Evolutionary conservation across 23 tunicate species (phyloP).

Genomic region (Diplosoma virens): DNA sequence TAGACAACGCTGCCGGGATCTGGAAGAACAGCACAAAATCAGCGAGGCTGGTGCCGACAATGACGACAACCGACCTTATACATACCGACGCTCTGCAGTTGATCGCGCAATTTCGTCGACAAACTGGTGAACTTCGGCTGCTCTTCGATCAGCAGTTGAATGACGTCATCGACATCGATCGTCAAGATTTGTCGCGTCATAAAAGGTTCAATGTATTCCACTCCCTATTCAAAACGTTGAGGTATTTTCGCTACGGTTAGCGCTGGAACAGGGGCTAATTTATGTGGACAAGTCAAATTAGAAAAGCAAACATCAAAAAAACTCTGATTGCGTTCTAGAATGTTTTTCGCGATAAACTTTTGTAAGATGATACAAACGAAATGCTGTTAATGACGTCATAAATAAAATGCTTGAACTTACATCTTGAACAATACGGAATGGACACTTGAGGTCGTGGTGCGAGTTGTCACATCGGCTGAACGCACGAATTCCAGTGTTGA

Average conservation of each 20-base stretch:
- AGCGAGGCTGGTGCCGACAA: neutral
- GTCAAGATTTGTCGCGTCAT: conserved; percentile 51
- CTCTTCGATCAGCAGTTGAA: conserved; percentile 50
- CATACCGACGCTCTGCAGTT: conserved; percentile 39
- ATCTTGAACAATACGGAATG: conserved; percentile 76
- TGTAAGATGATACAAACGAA: no score
- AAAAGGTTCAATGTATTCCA: conserved; percentile 57
- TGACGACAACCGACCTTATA: neutral
- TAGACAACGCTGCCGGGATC: conserved; percentile 79
- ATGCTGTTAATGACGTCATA: no score
- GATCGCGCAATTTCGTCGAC: conserved; percentile 42
- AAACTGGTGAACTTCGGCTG: conserved; percentile 59
- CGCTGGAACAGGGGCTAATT: no score
- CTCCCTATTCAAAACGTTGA: conserved; percentile 42
- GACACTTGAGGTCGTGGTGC: conserved; percentile 77
- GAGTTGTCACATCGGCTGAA: conserved; percentile 86
- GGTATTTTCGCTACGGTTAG: no score
- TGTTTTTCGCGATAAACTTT: no score
- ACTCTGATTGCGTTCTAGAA: no score
- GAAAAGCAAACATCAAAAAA: no score
- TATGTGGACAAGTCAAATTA: no score
- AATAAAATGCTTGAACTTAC: no score
- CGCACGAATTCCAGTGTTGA: conserved; percentile 91
- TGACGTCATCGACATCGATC: conserved; percentile 57
- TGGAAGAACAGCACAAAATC: conserved; percentile 1